Base-by-base conservation (phyloP, 2,113 vertebrate genomes). In the Cavia porcellus region DNA sequence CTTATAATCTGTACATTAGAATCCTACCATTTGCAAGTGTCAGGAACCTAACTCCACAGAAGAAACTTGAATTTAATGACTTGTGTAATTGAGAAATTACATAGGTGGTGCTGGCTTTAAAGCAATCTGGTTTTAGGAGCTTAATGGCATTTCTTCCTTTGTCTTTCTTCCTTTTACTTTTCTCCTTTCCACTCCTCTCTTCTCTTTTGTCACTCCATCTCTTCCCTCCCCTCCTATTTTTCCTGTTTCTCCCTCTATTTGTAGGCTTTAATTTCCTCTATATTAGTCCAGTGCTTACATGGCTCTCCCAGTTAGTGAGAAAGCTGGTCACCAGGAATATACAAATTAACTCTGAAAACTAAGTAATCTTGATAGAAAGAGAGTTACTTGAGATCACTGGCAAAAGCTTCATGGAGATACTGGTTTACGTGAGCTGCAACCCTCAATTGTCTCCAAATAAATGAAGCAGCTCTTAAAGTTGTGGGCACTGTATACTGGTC, bases 1-100 rank as follows among this genome's bases (percentile, higher is more conserved):
- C 17, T 84, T 61, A 92, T 89, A 25, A 80, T 57, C 7, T 70
- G 22, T 74, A 87, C 57, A 72, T 90, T 90, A 97, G 62, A 52
- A 66, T 24, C 87, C 19, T 90, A 88, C 89, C 68, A 91, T 81
- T 94, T 96, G 42, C 28, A 82, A 82, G 38, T 59, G n/a, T 92
- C 89, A 82, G 47, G 89, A 92, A 84, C 12, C n/a, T 66, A 83
- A 62, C 19, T 75, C 3, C 89, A 85, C 38, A 25, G 74, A 81
- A 85, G 77, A 85, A 85, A 68, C 64, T 77, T 3, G 10, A 82
- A 86, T 95, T 77, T 94, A 93, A 93, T 93, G 70, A 47, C 22
- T 45, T 96, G 10, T 17, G 7, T 50, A 82, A 47, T 47, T 88
- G 92, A 86, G 28, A 96, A 82, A 75, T 90, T 32, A 22, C 79